Conservation (phyloP, 2,113 vertebrate species). For the Colossoma macropomum region DNA sequence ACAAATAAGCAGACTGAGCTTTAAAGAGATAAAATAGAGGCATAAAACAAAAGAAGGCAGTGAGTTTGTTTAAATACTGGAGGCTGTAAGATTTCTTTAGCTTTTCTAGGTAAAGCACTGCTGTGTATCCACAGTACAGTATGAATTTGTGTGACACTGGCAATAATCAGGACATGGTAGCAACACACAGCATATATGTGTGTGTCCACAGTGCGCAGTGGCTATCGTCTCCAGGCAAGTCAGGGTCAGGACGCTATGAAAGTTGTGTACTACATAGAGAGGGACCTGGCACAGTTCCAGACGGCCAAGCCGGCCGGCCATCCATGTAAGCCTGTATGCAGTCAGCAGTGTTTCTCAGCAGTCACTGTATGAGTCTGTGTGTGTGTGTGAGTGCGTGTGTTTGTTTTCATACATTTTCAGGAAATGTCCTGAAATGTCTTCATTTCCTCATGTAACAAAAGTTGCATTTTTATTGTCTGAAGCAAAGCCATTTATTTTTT, state of each 20-base stretch:
- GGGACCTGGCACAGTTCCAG: conserved; percentile 90
- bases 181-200: conserved; percentile 47
- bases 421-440: background rate
- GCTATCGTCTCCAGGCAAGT: conserved; percentile 89
- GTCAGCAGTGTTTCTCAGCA: conserved; percentile 46
- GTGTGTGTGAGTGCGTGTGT: conserved; percentile 36
- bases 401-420: background rate
- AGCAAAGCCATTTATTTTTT: too few species aligned
- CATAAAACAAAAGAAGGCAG: background rate
- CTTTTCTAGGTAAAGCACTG: background rate
- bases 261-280: conserved; percentile 92
- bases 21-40: background rate
- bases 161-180: conserved; percentile 14
- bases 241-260: conserved; percentile 92
- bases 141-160: background rate
- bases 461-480: too few species aligned
- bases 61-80: too few species aligned
- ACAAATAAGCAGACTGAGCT: background rate
- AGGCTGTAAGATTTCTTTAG: background rate
- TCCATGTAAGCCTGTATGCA: conserved; percentile 84
- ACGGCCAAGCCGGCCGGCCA: conserved; percentile 82
- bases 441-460: too few species aligned
- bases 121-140: background rate
- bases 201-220: conserved; percentile 83
- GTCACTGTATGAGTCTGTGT: conserved; percentile 43